Evolutionary conservation across 2,888 invertebrate genomes (phyloP).

Genomic region (Leucozona laternaria): DNA sequence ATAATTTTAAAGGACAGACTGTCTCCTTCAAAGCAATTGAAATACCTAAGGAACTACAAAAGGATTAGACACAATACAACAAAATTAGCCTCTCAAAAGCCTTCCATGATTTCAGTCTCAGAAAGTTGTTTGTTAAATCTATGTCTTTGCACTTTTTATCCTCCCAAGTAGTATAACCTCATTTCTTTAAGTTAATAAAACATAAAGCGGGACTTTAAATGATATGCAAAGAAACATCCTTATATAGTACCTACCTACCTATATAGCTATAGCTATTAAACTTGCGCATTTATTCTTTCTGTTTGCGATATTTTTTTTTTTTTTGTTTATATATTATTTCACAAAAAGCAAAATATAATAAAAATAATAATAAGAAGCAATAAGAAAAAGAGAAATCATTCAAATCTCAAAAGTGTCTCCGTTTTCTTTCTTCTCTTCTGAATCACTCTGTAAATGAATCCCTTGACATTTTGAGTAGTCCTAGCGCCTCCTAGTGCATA

Average conservation of each 20-base stretch:
- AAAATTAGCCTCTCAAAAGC: too few species aligned
- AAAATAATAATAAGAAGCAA: constrained; percentile 30
- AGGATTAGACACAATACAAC: too few species aligned
- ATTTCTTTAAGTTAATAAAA: constrained; percentile 33
- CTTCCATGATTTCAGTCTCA: too few species aligned
- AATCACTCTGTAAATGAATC: constrained; percentile 74
- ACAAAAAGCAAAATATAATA: constrained; percentile 6
- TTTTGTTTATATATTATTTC: constrained; percentile 12
- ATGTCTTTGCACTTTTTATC: not conserved
- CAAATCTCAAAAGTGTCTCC: constrained; percentile 66
- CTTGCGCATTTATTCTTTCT: constrained; percentile 15
- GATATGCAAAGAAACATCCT: constrained; percentile 30
- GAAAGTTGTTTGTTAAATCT: too few species aligned
- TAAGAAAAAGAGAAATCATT: constrained; percentile 47
- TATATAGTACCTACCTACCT: too few species aligned
- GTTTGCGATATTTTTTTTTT: constrained; percentile 3
- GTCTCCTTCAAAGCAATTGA: too few species aligned
- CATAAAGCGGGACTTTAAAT: not conserved
- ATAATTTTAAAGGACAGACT: too few species aligned
- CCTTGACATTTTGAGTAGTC: constrained; percentile 73
- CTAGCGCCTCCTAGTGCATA: constrained; percentile 64
- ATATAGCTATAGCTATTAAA: constrained; percentile 44
- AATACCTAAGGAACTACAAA: too few species aligned
- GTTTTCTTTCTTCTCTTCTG: constrained; percentile 51
- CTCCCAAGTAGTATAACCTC: constrained; percentile 18